Conservation (phyloP, 2,888 invertebrate genomes). For the Tricholauxania praeusta region DNA sequence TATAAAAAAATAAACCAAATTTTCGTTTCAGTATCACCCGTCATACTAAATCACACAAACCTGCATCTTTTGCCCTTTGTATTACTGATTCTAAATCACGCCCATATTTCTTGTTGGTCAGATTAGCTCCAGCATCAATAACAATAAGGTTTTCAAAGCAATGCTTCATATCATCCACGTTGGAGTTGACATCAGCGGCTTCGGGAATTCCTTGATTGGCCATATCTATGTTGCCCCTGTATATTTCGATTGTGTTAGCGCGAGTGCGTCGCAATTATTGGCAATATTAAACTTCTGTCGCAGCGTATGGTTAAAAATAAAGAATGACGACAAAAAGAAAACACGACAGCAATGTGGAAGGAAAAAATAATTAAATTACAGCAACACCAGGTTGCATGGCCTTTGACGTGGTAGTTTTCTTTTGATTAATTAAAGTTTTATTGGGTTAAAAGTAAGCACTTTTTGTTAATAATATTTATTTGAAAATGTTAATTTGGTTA, state of each 20-base stretch:
- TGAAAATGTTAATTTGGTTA: background rate
- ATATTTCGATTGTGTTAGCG: background rate
- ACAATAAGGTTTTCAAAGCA: constrained; percentile 93
- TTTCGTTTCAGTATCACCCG: too few species aligned
- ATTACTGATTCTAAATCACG: constrained; percentile 92
- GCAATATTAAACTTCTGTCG: background rate
- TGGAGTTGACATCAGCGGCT: background rate
- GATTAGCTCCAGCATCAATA: constrained; percentile 92
- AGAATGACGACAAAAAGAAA: constrained; percentile 28
- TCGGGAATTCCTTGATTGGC: constrained; percentile 15
- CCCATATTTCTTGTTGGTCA: constrained; percentile 93
- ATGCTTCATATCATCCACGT: constrained; percentile 74
- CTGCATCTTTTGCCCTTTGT: constrained; percentile 92
- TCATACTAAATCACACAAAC: constrained; percentile 64
- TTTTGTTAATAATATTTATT: too few species aligned
- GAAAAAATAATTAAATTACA: constrained; percentile 24
- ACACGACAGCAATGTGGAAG: background rate
- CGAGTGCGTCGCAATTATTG: background rate
- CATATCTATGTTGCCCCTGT: background rate
- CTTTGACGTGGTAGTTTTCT: too few species aligned
- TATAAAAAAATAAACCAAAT: too few species aligned
- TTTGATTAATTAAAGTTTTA: too few species aligned
- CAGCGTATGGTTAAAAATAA: constrained; percentile 28
- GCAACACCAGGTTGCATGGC: background rate
- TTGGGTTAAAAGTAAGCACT: too few species aligned